Conservation (phyloP, 1,140 invertebrate genomes). For the Triops longicaudatus region DNA sequence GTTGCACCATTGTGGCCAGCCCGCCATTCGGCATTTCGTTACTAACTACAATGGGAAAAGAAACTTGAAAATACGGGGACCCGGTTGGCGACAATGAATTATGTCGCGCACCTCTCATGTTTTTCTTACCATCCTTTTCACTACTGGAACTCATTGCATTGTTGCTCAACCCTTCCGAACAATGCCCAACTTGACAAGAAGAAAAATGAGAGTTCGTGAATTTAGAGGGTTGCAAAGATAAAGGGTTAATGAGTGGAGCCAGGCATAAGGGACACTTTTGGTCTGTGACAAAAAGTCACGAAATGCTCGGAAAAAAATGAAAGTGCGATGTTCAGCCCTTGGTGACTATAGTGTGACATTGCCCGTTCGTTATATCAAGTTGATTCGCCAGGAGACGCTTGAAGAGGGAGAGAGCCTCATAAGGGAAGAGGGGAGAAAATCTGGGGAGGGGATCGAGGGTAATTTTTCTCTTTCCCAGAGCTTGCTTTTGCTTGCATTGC, state of each 20-base stretch:
- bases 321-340: background rate
- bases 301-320: background rate
- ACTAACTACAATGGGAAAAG: background rate
- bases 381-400: background rate
- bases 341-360: background rate
- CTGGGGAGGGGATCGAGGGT: background rate
- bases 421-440: background rate
- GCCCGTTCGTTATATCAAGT: background rate
- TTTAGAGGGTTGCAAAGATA: background rate
- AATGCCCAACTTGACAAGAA: background rate
- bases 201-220: background rate
- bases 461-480: slow-evolving; percentile 12
- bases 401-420: background rate
- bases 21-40: background rate
- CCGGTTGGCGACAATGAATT: slow-evolving; percentile 5
- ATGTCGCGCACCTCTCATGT: slow-evolving; percentile 1
- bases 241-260: slow-evolving; percentile 1
- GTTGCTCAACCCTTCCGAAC: background rate
- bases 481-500: slow-evolving; percentile 1
- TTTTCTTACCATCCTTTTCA: slow-evolving; percentile 8
- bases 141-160: background rate
- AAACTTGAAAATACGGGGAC: background rate
- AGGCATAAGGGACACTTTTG: background rate
- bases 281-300: background rate
- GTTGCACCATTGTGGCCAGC: background rate